Evolutionary conservation across 2,797 vertebrate species (phyloP).

Genomic region (Gephyroberyx darwinii): DNA sequence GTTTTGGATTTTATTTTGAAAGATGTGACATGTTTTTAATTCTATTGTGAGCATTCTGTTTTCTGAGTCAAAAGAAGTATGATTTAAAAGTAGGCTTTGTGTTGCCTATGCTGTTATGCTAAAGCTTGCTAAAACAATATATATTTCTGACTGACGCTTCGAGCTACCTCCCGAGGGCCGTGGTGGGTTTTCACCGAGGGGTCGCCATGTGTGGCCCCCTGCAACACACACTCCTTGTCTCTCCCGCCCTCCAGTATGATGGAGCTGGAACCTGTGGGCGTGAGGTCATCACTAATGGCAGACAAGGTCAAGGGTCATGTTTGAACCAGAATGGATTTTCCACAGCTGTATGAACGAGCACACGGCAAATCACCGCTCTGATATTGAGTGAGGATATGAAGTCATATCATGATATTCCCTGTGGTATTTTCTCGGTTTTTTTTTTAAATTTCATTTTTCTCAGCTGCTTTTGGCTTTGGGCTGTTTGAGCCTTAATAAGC

Average conservation of each 20-base stretch:
- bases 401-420: slow-evolving; percentile 48
- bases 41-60: slow-evolving; percentile 54
- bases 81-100: slow-evolving; percentile 42
- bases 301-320: slow-evolving; percentile 58
- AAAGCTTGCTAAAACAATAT: slow-evolving; percentile 51
- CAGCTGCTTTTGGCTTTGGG: slow-evolving; percentile 36
- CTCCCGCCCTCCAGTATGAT: slow-evolving; percentile 45
- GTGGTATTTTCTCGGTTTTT: slow-evolving; percentile 41
- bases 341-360: slow-evolving; percentile 65
- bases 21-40: slow-evolving; percentile 16
- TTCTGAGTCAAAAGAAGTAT: slow-evolving; percentile 24
- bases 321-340: slow-evolving; percentile 70
- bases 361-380: slow-evolving; percentile 57
- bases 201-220: slow-evolving; percentile 6
- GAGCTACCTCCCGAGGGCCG: slow-evolving; percentile 68
- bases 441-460: slow-evolving; percentile 1
- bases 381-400: slow-evolving; percentile 50
- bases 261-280: slow-evolving; percentile 41
- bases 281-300: slow-evolving; percentile 67
- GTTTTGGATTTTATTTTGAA: slow-evolving; percentile 38
- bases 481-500: slow-evolving; percentile 60
- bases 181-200: slow-evolving; percentile 48
- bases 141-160: slow-evolving; percentile 60
- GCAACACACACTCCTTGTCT: slow-evolving; percentile 61
- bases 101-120: slow-evolving; percentile 64